phyloP scores from a whole-genome alignment of 2,888 invertebrate genomes.

The Tipula helvola region DNA sequence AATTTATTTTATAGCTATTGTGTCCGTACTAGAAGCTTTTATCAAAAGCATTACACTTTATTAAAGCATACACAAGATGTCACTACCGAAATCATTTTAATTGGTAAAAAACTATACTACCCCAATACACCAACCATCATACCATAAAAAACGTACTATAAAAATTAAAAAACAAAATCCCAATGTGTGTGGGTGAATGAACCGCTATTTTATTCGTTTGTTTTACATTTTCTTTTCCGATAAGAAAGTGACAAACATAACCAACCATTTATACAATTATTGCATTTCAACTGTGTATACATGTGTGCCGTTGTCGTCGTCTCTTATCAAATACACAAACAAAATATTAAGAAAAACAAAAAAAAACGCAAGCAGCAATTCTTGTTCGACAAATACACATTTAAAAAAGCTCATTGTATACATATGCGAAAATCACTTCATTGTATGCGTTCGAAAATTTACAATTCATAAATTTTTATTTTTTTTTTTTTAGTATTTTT shows the following conservation, averaged over 20 bases:
- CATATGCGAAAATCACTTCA: neutral
- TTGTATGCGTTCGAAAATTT: neutral
- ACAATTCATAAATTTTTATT: neutral
- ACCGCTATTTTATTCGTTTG: neutral
- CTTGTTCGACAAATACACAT: neutral
- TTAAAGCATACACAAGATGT: neutral
- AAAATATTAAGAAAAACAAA: neutral
- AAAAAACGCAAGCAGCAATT: neutral
- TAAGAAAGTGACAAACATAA: slow-evolving; percentile 8
- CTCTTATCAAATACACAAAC: neutral
- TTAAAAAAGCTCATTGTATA: neutral
- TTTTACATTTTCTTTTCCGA: neutral
- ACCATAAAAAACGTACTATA: neutral
- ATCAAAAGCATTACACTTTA: neutral
- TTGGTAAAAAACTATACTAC: neutral
- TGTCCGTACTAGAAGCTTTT: neutral
- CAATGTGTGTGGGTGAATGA: slow-evolving; percentile 8
- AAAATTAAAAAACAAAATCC: neutral
- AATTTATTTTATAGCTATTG: neutral
- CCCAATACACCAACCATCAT: neutral
- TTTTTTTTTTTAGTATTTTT: neutral
- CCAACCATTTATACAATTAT: neutral
- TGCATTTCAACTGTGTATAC: neutral
- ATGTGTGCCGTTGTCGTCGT: neutral
- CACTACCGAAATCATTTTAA: neutral